Evolutionary conservation across 35 echinoderm and acorn worm genomes (phyloP).

Genomic region (Heliocidaris tuberculata): DNA sequence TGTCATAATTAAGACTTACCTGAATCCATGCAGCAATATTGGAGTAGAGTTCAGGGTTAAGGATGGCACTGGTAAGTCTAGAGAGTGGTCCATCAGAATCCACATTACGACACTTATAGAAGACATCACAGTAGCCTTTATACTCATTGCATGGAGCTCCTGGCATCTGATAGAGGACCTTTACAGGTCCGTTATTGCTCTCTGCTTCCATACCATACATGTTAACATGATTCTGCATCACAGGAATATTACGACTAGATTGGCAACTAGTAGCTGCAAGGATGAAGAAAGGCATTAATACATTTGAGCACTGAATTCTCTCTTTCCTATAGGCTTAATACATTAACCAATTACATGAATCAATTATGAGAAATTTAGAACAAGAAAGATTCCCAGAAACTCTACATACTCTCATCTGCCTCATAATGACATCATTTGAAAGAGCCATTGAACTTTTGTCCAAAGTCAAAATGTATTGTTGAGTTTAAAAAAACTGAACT

Average conservation of each 20-base stretch:
- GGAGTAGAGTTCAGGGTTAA: conserved; percentile 88
- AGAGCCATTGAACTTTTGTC: too few relatives aligned
- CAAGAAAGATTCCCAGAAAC: too few relatives aligned
- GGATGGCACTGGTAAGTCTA: conserved; percentile 77
- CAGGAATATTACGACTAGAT: conserved; percentile 57
- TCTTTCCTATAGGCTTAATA: too few relatives aligned
- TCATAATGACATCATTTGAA: too few relatives aligned
- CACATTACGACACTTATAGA: conserved; percentile 88
- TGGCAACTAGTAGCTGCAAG: conserved; percentile 40
- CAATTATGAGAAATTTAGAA: too few relatives aligned
- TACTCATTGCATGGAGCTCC: conserved; percentile 87
- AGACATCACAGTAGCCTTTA: conserved; percentile 94
- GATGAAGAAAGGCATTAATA: neutral
- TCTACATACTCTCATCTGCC: too few relatives aligned
- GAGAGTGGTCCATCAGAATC: conserved; percentile 93
- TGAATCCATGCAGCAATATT: conserved; percentile 88
- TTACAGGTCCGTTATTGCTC: neutral
- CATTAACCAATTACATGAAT: too few relatives aligned
- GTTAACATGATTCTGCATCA: conserved; percentile 49
- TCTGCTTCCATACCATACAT: conserved; percentile 55
- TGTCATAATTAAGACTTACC: conserved; percentile 31
- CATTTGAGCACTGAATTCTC: too few relatives aligned
- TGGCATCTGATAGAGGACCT: conserved; percentile 73
- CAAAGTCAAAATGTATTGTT: too few relatives aligned
- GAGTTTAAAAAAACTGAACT: too few relatives aligned